These are phyloP conservation scores for Galago senegalensis DNA, from an alignment of 2,797 vertebrate species.

Conservation along the genomic window DNA sequence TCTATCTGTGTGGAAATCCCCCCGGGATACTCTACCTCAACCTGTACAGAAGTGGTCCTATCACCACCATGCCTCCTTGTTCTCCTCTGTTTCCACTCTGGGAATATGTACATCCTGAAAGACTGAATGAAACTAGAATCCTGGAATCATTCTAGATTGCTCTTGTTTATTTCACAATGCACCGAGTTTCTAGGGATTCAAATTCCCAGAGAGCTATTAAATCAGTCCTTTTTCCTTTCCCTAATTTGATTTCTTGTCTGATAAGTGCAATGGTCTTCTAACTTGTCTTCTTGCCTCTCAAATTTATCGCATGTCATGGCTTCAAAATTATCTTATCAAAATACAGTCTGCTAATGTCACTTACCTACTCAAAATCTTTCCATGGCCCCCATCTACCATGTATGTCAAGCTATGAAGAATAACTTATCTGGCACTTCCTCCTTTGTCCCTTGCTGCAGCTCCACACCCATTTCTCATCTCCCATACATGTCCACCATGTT, in stretches of 20 bases:
- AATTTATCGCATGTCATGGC: not conserved
- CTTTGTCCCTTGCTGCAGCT: not conserved
- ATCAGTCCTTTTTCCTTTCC: not conserved
- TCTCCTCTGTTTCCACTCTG: not conserved
- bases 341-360: not conserved
- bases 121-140: not conserved
- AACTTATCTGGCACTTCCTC: too few species aligned
- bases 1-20: not conserved
- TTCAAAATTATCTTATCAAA: conserved; percentile 12
- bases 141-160: not conserved
- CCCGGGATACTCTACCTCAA: not conserved
- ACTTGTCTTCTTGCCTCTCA: not conserved
- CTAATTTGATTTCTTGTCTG: not conserved
- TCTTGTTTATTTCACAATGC: not conserved
- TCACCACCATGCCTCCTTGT: not conserved
- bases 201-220: not conserved
- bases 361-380: not conserved
- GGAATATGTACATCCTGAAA: not conserved
- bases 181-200: not conserved
- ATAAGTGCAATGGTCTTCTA: not conserved
- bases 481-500: not conserved
- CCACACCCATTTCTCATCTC: not conserved
- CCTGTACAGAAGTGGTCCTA: not conserved
- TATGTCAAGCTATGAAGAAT: not conserved
- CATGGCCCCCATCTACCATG: not conserved